These are phyloP conservation scores for Trachops cirrhosus DNA, from an alignment of 2,797 vertebrate genomes.

Conservation along the genomic window DNA sequence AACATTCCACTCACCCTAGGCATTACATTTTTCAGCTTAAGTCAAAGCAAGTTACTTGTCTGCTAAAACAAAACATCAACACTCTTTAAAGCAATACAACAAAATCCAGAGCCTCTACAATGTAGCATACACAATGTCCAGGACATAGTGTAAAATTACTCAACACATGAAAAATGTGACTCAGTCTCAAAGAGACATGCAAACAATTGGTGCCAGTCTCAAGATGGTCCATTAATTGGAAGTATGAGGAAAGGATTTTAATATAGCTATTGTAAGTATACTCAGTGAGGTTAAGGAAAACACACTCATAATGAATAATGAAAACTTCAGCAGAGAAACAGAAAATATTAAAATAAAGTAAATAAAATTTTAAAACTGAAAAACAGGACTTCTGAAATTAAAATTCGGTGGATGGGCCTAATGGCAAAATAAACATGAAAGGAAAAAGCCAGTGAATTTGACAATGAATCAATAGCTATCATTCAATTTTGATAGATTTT, in stretches of 20 bases:
- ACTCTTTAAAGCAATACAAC: conserved; percentile 7
- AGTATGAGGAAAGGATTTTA: not conserved
- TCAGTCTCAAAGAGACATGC: not conserved
- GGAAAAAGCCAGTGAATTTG: not conserved
- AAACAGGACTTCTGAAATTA: not conserved
- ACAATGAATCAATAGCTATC: not conserved
- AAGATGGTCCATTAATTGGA: not conserved
- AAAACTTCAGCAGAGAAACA: not conserved
- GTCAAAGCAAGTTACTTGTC: not conserved
- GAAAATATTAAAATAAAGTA: not conserved
- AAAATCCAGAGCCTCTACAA: conserved; percentile 29
- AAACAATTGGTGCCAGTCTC: not conserved
- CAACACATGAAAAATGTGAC: not conserved
- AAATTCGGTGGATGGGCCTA: not conserved
- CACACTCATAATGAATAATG: not conserved
- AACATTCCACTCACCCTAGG: not conserved
- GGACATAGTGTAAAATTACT: not conserved
- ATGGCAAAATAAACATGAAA: not conserved
- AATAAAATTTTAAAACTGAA: not conserved
- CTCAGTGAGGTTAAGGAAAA: not conserved
- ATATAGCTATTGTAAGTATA: conserved; percentile 13
- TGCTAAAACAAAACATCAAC: conserved; percentile 17
- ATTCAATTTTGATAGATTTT: not conserved
- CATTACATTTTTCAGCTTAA: not conserved
- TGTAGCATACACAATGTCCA: not conserved